Evolutionary conservation across 2,797 vertebrate species (phyloP).

Genomic region (Mionectes olivaceus): DNA sequence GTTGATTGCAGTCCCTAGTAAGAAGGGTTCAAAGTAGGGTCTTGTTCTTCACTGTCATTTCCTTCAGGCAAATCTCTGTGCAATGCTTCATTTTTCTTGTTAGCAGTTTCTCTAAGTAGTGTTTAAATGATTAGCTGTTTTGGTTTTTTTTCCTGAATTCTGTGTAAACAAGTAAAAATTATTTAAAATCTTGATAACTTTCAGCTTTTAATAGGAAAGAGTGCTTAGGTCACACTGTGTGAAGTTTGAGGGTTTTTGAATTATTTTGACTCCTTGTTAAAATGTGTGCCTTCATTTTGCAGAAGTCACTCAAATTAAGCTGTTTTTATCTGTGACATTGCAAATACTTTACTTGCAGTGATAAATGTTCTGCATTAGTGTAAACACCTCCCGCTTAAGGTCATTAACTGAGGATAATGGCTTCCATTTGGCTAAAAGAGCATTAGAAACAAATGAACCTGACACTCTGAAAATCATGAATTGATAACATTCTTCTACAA

Average conservation of each 20-base stretch:
- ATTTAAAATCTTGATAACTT: not conserved
- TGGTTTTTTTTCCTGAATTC: not conserved
- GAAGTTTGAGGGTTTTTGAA: not conserved
- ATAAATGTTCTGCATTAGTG: conserved; percentile 36
- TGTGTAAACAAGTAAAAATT: not conserved
- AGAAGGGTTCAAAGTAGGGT: not conserved
- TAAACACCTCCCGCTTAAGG: conserved; percentile 68
- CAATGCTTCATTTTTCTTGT: not conserved
- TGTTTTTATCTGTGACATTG: conserved; percentile 37
- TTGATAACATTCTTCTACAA: conserved; percentile 34
- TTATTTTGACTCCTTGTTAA: not conserved
- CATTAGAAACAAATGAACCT: conserved; percentile 61
- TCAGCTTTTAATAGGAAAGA: not conserved
- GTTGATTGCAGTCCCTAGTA: not conserved
- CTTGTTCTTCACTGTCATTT: not conserved
- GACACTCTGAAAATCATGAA: conserved; percentile 25
- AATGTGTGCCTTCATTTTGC: not conserved
- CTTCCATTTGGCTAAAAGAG: conserved; percentile 62
- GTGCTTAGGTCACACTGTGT: not conserved
- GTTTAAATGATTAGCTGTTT: not conserved
- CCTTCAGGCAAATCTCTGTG: not conserved
- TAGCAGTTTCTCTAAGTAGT: not conserved
- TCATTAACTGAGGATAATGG: conserved; percentile 69
- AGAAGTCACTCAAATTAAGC: conserved; percentile 17
- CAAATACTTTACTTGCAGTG: conserved; percentile 42